These are phyloP conservation scores for Catostylus mosaicus DNA, from an alignment of 30 jellyfish, hydroid and myxozoan genomes.

Conservation along the genomic window DNA sequence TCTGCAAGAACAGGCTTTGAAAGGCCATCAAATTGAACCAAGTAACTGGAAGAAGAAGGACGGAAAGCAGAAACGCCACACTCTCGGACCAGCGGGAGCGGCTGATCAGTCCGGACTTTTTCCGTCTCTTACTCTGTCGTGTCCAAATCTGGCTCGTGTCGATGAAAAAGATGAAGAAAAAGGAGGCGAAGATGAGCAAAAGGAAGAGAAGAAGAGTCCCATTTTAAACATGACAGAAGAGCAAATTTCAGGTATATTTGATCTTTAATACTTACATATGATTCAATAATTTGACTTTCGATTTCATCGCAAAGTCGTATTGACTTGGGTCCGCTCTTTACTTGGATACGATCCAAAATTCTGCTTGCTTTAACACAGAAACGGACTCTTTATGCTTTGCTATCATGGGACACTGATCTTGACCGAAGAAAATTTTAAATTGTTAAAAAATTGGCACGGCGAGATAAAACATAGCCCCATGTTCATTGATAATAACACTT, in stretches of 20 bases:
- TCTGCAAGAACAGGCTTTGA: background rate
- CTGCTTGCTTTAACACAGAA: too few species aligned
- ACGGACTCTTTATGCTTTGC: too few species aligned
- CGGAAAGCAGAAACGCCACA: conserved; percentile 1
- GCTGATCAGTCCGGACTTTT: background rate
- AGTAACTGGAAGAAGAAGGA: background rate
- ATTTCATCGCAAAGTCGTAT: background rate
- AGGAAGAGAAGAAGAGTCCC: background rate
- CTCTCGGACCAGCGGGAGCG: conserved; percentile 2
- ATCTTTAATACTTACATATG: too few species aligned
- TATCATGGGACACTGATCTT: too few species aligned
- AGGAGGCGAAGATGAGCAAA: background rate
- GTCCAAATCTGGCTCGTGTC: background rate
- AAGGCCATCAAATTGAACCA: background rate
- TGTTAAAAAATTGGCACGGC: too few species aligned
- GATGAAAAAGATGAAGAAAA: conserved; percentile 2
- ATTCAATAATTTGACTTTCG: background rate
- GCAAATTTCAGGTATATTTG: conserved; percentile 17
- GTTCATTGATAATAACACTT: too few species aligned
- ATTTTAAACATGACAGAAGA: conserved; percentile 25
- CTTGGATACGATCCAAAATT: too few species aligned
- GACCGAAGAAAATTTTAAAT: too few species aligned
- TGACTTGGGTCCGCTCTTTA: too few species aligned
- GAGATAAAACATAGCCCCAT: too few species aligned
- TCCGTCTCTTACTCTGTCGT: background rate